These are phyloP conservation scores for Brachymystax lenok DNA, from an alignment of 2,797 vertebrate genomes.

Conservation along the genomic window DNA sequence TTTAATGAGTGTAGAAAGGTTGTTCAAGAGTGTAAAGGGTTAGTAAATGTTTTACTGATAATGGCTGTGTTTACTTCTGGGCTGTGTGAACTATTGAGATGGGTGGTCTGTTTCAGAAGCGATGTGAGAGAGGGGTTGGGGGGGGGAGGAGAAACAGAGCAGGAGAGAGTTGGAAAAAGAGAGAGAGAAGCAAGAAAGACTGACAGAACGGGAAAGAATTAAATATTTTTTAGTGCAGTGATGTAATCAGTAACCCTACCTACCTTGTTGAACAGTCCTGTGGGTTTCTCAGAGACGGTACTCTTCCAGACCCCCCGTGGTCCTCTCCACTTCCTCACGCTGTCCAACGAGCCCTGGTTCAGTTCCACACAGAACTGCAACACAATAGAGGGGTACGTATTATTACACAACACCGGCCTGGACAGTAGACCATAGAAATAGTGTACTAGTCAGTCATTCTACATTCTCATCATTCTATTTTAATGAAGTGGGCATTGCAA, in stretches of 20 bases:
- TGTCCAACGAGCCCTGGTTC: constrained; percentile 87
- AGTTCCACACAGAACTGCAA: constrained; percentile 90
- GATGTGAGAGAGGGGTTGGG: background rate
- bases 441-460: too few species aligned
- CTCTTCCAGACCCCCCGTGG: constrained; percentile 88
- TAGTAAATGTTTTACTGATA: background rate
- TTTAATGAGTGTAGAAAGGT: background rate
- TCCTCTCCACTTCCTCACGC: constrained; percentile 87
- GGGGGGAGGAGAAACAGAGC: too few species aligned
- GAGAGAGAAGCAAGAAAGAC: background rate
- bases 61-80: background rate
- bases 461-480: too few species aligned
- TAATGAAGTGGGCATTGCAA: constrained; percentile 39
- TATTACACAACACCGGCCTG: background rate
- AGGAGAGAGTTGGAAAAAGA: background rate
- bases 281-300: constrained; percentile 82
- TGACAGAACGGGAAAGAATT: background rate
- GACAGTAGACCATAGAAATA: background rate
- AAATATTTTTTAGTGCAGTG: background rate
- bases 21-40: background rate
- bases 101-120: background rate
- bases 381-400: constrained; percentile 17
- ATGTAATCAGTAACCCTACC: constrained; percentile 66
- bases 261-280: constrained; percentile 81
- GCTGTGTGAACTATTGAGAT: background rate